Conservation (phyloP, 2,113 vertebrate species). For the Clarias macrocephalus region DNA sequence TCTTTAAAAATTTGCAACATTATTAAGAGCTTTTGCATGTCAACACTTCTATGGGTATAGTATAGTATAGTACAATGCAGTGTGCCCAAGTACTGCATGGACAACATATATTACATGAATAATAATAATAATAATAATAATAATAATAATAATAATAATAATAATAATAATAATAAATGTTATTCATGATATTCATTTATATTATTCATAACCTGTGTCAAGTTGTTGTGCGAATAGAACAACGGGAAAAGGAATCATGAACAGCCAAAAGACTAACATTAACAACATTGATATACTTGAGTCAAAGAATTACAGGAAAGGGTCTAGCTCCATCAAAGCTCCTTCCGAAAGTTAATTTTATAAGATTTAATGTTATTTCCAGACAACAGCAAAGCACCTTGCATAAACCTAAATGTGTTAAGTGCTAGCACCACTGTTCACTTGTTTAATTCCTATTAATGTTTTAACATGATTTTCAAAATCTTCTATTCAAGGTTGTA, state of each 20-base stretch:
- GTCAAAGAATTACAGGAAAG: background rate
- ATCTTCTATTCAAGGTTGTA: too few species aligned
- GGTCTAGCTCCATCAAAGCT: background rate
- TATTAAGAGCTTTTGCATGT: background rate
- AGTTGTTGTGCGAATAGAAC: too few species aligned
- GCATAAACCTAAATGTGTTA: background rate
- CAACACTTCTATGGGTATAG: background rate
- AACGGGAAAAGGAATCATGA: too few species aligned
- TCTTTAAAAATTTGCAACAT: slow-evolving; percentile 1
- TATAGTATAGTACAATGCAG: background rate
- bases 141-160: too few species aligned
- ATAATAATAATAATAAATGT: too few species aligned
- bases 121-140: too few species aligned
- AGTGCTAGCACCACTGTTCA: background rate
- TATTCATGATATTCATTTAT: too few species aligned
- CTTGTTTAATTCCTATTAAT: background rate
- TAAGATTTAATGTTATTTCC: background rate
- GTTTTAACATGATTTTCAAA: too few species aligned
- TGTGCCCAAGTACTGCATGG: background rate
- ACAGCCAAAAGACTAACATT: too few species aligned
- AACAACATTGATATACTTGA: background rate
- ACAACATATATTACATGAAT: background rate
- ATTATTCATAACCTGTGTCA: too few species aligned
- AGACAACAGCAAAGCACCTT: background rate
- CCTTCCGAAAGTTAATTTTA: background rate